phyloP scores from a whole-genome alignment of 2,888 invertebrate genomes.

The Stramonita haemastoma region DNA sequence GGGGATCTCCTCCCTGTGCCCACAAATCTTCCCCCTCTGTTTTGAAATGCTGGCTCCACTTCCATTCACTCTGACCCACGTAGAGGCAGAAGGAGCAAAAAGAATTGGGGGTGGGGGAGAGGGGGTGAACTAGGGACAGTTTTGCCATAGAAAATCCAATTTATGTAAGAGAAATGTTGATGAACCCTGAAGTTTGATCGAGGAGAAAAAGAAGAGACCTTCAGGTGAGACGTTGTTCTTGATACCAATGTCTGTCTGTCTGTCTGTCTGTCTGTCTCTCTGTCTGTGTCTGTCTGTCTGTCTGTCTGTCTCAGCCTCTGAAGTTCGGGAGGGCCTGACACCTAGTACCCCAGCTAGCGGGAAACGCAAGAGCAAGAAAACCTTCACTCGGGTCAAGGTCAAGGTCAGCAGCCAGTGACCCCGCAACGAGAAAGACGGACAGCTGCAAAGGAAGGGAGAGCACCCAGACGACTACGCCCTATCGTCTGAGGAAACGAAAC shows the following conservation, averaged over 20 bases:
- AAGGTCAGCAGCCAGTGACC: not conserved
- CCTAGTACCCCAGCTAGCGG: not conserved
- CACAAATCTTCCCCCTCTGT: no score
- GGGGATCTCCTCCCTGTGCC: no score
- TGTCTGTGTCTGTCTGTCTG: not conserved
- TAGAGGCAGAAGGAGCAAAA: no score
- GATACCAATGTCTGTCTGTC: not conserved
- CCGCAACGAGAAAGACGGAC: not conserved
- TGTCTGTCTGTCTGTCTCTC: not conserved
- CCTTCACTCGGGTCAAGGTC: not conserved
- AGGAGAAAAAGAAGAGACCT: no score
- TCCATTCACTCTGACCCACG: no score
- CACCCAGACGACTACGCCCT: constrained; percentile 66
- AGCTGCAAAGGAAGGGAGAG: not conserved
- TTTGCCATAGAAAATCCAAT: no score
- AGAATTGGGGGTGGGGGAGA: no score
- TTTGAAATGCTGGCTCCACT: no score
- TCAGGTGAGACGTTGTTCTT: no score
- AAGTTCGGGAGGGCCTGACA: not conserved
- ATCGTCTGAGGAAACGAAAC: constrained; percentile 66
- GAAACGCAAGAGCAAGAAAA: not conserved
- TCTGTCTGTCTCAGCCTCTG: not conserved
- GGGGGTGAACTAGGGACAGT: no score
- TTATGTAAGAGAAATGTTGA: no score
- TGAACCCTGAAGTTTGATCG: no score